phyloP scores from a whole-genome alignment of 1,140 invertebrate species.

The Trichonephila inaurata region DNA sequence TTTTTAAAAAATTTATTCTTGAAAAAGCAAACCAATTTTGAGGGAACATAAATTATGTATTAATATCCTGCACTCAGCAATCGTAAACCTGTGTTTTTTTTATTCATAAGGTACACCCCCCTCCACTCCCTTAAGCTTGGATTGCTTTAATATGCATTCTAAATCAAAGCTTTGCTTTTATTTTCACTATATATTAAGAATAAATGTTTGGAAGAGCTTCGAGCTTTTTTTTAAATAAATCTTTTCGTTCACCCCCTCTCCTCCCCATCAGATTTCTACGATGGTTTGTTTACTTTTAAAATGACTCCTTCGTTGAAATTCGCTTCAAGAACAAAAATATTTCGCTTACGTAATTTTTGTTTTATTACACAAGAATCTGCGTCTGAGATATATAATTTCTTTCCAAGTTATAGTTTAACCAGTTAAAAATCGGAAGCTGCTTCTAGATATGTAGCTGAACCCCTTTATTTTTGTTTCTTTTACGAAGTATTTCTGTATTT shows the following conservation, averaged over 20 bases:
- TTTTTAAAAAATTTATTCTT: too few species aligned
- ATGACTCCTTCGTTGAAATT: conserved; percentile 4
- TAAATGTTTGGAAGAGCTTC: neutral
- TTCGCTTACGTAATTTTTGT: neutral
- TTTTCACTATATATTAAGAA: neutral
- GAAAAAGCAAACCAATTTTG: too few species aligned
- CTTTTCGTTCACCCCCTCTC: neutral
- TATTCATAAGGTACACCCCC: too few species aligned
- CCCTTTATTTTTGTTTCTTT: neutral
- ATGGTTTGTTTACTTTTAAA: neutral
- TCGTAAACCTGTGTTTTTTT: too few species aligned
- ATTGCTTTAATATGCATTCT: neutral
- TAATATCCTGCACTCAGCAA: too few species aligned
- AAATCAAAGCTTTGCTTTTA: neutral
- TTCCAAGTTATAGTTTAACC: neutral
- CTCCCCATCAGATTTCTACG: neutral
- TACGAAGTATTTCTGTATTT: neutral
- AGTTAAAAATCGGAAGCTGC: neutral
- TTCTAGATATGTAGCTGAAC: neutral
- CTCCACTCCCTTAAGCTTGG: too few species aligned
- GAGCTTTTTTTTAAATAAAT: neutral
- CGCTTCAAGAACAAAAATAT: neutral
- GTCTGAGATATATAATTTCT: conserved; percentile 7
- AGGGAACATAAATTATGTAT: too few species aligned
- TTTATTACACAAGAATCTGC: neutral